phyloP scores from a whole-genome alignment of 1,140 invertebrate species.

The Protaetia brevitarsis region DNA sequence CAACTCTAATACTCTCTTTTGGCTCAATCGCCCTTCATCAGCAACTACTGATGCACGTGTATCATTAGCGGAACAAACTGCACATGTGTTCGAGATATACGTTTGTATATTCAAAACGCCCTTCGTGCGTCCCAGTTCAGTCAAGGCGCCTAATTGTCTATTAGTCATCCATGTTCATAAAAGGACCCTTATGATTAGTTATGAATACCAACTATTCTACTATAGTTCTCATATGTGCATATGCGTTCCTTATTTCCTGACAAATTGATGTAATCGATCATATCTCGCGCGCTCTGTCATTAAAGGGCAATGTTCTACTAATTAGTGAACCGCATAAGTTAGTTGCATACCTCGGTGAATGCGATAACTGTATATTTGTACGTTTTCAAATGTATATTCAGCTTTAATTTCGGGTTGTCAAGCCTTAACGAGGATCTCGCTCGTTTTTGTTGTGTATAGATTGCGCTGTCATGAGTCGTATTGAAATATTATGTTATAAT shows the following conservation, averaged over 20 bases:
- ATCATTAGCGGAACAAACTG: conserved; percentile 11
- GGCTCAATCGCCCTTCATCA: neutral
- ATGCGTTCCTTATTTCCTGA: conserved; percentile 19
- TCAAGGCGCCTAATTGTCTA: conserved; percentile 30
- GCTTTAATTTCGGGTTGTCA: neutral
- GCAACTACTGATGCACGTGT: conserved; percentile 25
- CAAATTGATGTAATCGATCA: conserved; percentile 25
- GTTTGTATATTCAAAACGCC: conserved; percentile 22
- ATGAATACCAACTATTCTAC: conserved; percentile 21
- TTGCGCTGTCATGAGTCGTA: neutral
- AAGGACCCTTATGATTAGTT: conserved; percentile 23
- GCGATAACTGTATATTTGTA: too few relatives aligned
- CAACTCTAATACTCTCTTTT: neutral
- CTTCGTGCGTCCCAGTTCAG: conserved; percentile 15
- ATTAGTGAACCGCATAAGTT: conserved; percentile 10
- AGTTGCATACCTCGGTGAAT: neutral
- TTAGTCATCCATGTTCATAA: conserved; percentile 30
- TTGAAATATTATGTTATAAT: neutral
- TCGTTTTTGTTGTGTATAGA: neutral
- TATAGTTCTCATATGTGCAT: neutral
- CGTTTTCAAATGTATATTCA: neutral
- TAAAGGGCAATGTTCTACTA: conserved; percentile 19
- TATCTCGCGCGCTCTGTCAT: neutral
- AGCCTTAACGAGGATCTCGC: neutral
- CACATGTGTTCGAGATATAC: conserved; percentile 28